phyloP scores from a whole-genome alignment of 2,113 vertebrate species.

The Rhipidura dahli region DNA sequence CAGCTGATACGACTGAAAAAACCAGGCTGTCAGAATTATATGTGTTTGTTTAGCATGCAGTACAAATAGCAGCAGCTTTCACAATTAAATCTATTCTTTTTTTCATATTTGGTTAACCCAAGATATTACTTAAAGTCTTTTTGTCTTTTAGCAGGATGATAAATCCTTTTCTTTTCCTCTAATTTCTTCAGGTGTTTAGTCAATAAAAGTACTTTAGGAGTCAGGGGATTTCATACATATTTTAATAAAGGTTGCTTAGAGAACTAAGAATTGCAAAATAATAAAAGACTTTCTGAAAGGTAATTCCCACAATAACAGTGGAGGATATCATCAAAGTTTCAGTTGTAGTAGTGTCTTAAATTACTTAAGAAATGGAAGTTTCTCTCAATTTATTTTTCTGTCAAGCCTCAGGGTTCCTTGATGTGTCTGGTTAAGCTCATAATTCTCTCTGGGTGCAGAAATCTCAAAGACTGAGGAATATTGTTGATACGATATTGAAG shows the following conservation, averaged over 20 bases:
- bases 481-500: neutral
- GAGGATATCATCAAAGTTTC: neutral
- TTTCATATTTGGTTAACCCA: neutral
- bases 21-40: neutral
- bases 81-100: neutral
- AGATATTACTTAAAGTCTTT: neutral
- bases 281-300: neutral
- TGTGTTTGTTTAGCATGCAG: neutral
- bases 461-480: neutral
- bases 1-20: neutral
- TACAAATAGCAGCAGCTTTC: neutral
- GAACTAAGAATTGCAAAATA: neutral
- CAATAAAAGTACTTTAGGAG: neutral
- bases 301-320: neutral
- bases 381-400: neutral
- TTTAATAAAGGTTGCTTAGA: neutral
- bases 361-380: neutral
- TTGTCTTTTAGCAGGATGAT: neutral
- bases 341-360: neutral
- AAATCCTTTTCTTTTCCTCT: neutral
- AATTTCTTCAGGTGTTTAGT: neutral
- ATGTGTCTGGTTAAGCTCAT: neutral
- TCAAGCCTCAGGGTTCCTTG: neutral
- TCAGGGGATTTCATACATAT: fast-evolving
- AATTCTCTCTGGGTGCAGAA: neutral